Evolutionary conservation across 2,113 vertebrate genomes (phyloP).

Genomic region (Oncorhynchus masou): DNA sequence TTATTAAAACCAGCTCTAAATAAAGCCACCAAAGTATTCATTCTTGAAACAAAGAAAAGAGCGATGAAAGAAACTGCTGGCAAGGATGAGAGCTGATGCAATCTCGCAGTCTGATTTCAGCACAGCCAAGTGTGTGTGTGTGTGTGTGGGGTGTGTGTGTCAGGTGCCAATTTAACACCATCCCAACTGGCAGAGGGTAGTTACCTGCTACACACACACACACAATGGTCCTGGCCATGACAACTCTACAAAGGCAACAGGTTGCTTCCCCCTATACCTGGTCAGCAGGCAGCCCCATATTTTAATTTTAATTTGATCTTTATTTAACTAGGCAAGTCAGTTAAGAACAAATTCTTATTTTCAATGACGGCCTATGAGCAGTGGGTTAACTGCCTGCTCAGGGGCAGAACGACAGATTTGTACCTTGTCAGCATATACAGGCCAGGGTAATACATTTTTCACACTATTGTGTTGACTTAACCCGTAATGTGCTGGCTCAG

Average conservation of each 20-base stretch:
- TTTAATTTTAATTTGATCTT: too few relatives aligned
- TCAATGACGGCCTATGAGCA: too few relatives aligned
- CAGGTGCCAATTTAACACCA: neutral
- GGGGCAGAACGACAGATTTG: too few relatives aligned
- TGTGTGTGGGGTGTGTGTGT: conserved; percentile 29
- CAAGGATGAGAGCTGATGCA: conserved; percentile 55
- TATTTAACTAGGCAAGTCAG: too few relatives aligned
- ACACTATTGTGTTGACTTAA: neutral
- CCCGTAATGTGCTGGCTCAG: too few relatives aligned
- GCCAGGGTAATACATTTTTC: too few relatives aligned
- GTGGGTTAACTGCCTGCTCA: too few relatives aligned
- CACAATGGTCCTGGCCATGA: conserved; percentile 26
- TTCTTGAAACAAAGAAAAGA: conserved; percentile 20
- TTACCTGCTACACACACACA: conserved; percentile 45
- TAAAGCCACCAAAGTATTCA: conserved; percentile 13
- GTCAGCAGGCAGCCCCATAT: too few relatives aligned
- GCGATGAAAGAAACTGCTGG: conserved; percentile 20
- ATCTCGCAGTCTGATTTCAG: conserved; percentile 51
- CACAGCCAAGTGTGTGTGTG: neutral
- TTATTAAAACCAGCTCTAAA: neutral
- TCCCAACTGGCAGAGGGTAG: conserved; percentile 52
- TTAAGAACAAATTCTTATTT: too few relatives aligned
- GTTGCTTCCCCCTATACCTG: conserved; percentile 17
- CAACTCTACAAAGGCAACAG: conserved; percentile 44
- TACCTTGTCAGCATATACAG: neutral